Conservation (phyloP, 2,888 invertebrate species). For the Strigamia transsilvanica region DNA sequence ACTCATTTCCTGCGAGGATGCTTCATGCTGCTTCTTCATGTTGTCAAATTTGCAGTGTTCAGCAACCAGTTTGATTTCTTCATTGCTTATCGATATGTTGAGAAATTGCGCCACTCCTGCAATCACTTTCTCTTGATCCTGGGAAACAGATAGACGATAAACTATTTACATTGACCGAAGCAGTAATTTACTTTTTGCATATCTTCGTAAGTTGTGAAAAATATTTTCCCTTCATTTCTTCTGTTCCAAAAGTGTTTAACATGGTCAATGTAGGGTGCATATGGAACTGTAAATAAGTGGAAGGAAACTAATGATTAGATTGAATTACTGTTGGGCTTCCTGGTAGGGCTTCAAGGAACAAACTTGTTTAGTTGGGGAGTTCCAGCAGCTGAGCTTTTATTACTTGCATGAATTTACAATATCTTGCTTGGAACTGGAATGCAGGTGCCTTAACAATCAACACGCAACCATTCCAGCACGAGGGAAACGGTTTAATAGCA, state of each 20-base stretch:
- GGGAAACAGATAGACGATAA: neutral
- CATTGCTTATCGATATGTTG: neutral
- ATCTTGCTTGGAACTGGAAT: too few relatives aligned
- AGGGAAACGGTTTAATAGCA: too few relatives aligned
- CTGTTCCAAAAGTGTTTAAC: neutral
- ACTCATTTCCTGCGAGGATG: neutral
- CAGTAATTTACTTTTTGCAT: neutral
- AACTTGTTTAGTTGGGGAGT: too few relatives aligned
- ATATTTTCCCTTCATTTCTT: neutral
- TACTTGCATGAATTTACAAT: too few relatives aligned
- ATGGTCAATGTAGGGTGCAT: neutral
- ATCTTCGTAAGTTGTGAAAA: slow-evolving; percentile 1
- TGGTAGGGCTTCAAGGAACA: too few relatives aligned
- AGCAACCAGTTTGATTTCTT: neutral
- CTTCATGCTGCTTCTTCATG: neutral
- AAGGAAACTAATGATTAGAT: neutral
- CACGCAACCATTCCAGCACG: too few relatives aligned
- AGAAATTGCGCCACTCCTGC: neutral
- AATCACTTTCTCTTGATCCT: neutral
- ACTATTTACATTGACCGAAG: neutral
- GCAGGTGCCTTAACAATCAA: too few relatives aligned
- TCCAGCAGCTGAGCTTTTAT: too few relatives aligned
- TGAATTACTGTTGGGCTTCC: too few relatives aligned
- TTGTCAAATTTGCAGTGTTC: slow-evolving; percentile 6
- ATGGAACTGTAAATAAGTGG: neutral